Conservation (phyloP, 2,888 invertebrate genomes). For the Toxonevra muliebris region DNA sequence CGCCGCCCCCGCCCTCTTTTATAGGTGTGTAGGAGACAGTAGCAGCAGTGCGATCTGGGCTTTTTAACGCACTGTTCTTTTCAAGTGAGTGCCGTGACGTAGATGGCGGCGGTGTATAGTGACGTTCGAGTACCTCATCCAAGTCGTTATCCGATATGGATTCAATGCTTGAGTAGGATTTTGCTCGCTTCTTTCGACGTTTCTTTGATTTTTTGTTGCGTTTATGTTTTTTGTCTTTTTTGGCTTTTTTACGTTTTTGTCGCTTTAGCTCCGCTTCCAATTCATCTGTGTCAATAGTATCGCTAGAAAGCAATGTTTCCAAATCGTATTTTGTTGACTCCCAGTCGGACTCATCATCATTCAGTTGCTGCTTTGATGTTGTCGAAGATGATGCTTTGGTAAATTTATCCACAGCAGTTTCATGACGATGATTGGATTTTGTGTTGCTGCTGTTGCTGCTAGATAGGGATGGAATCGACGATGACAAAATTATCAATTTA, state of each 20-base stretch:
- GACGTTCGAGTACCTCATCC: constrained; percentile 49
- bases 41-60: constrained; percentile 48
- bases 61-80: constrained; percentile 41
- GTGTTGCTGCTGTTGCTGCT: constrained; percentile 6
- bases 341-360: constrained; percentile 55
- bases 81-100: constrained; percentile 25
- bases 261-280: constrained; percentile 69
- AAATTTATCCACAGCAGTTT: constrained; percentile 39
- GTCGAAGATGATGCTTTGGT: constrained; percentile 41
- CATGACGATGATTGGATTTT: constrained; percentile 35
- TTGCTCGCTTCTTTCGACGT: constrained; percentile 72
- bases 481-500: constrained; percentile 3
- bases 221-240: constrained; percentile 72
- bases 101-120: constrained; percentile 60
- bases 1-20: constrained; percentile 46
- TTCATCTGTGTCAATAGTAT: constrained; percentile 62
- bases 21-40: constrained; percentile 49
- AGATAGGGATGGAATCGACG: not conserved
- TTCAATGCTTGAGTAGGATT: constrained; percentile 75
- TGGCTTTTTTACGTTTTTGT: constrained; percentile 66
- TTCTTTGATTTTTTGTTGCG: constrained; percentile 80
- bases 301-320: constrained; percentile 52
- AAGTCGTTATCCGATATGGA: constrained; percentile 70
- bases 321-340: constrained; percentile 40
- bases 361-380: constrained; percentile 31